These are phyloP conservation scores for Drosophila repleta DNA, from an alignment of 1,140 invertebrate genomes.

Conservation along the genomic window DNA sequence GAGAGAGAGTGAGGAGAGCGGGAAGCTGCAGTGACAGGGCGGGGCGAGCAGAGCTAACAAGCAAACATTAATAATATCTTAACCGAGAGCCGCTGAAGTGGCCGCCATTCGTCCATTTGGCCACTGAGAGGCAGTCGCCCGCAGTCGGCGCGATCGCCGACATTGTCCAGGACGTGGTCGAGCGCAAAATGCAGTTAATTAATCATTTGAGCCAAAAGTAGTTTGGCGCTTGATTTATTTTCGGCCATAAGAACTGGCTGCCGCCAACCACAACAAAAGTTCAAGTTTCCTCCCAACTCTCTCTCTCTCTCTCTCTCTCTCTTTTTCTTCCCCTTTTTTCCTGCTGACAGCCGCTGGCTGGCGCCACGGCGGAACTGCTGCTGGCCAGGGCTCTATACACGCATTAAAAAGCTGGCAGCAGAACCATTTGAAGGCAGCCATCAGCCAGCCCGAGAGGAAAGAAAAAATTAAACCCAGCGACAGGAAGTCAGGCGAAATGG, in stretches of 20 bases:
- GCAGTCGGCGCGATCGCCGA: slow-evolving; percentile 1
- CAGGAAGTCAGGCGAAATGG: slow-evolving; percentile 4
- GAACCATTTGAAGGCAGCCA: slow-evolving; percentile 3
- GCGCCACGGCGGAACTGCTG: background rate
- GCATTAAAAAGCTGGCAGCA: background rate
- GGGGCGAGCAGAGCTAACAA: slow-evolving; percentile 58
- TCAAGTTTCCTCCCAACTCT: slow-evolving; percentile 47
- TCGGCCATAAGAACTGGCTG: slow-evolving; percentile 53
- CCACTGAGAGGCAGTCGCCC: too few species aligned
- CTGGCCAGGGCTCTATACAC: background rate
- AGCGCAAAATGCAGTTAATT: slow-evolving; percentile 79
- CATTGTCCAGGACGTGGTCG: slow-evolving; percentile 31
- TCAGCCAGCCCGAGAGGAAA: background rate
- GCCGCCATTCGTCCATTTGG: slow-evolving; percentile 31
- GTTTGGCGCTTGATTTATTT: slow-evolving; percentile 78
- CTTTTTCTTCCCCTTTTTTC: slow-evolving; percentile 21
- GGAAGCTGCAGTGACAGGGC: slow-evolving; percentile 2
- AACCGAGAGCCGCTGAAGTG: slow-evolving; percentile 59
- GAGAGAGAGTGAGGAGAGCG: background rate
- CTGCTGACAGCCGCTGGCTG: slow-evolving; percentile 22
- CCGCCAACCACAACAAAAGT: slow-evolving; percentile 60
- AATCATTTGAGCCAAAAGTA: slow-evolving; percentile 74
- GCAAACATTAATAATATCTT: slow-evolving; percentile 79
- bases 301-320: slow-evolving; percentile 36
- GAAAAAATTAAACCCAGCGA: background rate